Percentiles rank a stretch among this genome's conserved stretches.
Conservation (phyloP, 1,140 invertebrate species). For the Diabrotica virgifera region DNA sequence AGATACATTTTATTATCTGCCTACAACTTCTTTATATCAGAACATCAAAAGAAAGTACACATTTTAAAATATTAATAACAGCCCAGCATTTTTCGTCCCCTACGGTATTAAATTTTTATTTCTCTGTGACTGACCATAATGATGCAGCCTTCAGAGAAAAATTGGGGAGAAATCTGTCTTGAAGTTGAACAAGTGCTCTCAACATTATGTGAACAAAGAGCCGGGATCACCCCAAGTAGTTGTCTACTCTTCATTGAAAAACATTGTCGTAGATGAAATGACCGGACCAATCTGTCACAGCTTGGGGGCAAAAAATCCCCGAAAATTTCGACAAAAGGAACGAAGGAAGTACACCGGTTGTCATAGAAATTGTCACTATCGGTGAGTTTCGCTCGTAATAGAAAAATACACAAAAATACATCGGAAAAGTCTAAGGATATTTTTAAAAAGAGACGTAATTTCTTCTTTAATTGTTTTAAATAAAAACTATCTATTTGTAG, state of each 20-base stretch:
- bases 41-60: background rate
- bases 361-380: background rate
- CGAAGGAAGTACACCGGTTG: background rate
- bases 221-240: conserved; percentile 1
- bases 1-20: background rate
- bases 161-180: conserved; percentile 2
- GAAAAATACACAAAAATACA: too few species aligned
- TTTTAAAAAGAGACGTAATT: too few species aligned
- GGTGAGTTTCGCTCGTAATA: too few species aligned
- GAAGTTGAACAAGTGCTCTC: conserved; percentile 1
- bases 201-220: conserved; percentile 2
- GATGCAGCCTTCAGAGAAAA: background rate
- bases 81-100: background rate
- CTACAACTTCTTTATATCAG: background rate
- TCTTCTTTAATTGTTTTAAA: too few species aligned
- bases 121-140: conserved; percentile 1
- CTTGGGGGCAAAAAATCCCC: background rate
- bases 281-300: background rate
- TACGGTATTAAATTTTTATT: background rate
- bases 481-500: too few species aligned
- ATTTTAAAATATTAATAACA: background rate
- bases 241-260: conserved; percentile 1
- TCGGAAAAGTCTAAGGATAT: too few species aligned
- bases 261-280: background rate
- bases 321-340: background rate